phyloP scores from a whole-genome alignment of 2,797 vertebrate genomes.

The Falco naumanni region DNA sequence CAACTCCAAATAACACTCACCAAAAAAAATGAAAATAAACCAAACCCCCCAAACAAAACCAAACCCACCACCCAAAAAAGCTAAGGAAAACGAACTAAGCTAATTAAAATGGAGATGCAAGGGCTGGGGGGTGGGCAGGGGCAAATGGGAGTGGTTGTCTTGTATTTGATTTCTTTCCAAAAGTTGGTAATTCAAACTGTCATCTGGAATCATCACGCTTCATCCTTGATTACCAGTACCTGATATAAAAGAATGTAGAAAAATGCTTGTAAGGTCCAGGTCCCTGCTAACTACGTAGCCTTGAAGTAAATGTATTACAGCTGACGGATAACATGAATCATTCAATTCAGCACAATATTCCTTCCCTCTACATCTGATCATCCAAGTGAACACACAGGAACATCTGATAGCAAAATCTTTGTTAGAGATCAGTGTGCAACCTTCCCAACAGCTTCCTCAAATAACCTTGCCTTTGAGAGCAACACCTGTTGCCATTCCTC shows the following conservation, averaged over 20 bases:
- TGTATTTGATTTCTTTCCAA: neutral
- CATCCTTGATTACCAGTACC: neutral
- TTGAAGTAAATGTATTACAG: neutral
- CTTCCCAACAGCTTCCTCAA: neutral
- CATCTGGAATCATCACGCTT: conserved; percentile 13
- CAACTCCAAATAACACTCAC: conserved; percentile 36
- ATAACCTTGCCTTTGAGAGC: neutral
- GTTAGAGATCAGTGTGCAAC: neutral
- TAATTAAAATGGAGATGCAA: neutral
- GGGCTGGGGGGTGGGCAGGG: neutral
- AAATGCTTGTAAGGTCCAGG: neutral
- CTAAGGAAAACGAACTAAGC: neutral
- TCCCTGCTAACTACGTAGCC: neutral
- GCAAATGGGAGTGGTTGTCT: neutral
- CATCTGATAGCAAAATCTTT: neutral
- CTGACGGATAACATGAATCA: accelerated
- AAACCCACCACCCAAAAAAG: neutral
- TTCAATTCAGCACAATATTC: neutral
- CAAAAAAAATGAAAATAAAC: neutral
- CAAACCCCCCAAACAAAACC: neutral
- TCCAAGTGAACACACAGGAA: neutral
- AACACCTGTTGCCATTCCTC: neutral
- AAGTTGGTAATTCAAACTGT: conserved; percentile 24
- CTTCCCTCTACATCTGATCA: neutral
- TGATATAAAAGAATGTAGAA: neutral